phyloP scores from a whole-genome alignment of 2,797 vertebrate species.

The Pangasius krempfi region DNA sequence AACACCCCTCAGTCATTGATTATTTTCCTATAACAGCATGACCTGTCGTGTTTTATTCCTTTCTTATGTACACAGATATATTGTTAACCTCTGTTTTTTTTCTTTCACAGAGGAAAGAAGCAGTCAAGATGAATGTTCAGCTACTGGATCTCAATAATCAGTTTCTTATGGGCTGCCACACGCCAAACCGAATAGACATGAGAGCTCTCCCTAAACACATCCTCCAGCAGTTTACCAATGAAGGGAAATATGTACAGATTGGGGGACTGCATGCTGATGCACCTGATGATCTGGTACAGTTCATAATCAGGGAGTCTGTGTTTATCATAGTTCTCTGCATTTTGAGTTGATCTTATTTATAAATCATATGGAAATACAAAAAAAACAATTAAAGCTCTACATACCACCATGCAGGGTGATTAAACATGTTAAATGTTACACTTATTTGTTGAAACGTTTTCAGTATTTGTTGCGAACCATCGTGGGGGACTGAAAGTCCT shows the following conservation, averaged over 20 bases:
- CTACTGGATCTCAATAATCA: slow-evolving; percentile 89
- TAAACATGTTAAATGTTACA: neutral
- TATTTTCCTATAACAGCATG: neutral
- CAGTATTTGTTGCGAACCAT: neutral
- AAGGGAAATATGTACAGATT: slow-evolving; percentile 83
- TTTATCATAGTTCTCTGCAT: neutral
- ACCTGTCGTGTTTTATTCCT: neutral
- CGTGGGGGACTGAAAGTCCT: neutral
- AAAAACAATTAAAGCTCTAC: too few relatives aligned
- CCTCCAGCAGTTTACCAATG: slow-evolving; percentile 78
- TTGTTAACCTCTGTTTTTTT: neutral
- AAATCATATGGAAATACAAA: neutral
- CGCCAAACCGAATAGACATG: slow-evolving; percentile 87
- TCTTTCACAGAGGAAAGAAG: slow-evolving; percentile 82
- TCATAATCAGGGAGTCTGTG: neutral
- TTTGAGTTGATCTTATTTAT: neutral
- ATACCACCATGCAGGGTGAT: neutral
- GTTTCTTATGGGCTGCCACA: slow-evolving; percentile 86
- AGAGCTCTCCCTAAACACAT: slow-evolving; percentile 84
- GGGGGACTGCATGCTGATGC: slow-evolving; percentile 88
- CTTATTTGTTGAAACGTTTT: neutral
- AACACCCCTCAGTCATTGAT: neutral
- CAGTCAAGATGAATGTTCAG: slow-evolving; percentile 87
- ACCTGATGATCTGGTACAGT: slow-evolving; percentile 83
- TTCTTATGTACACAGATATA: neutral